Percentiles rank a stretch among this genome's conserved stretches.
Conservation (phyloP, 2,888 invertebrate genomes). For the Philereme vetulata region DNA sequence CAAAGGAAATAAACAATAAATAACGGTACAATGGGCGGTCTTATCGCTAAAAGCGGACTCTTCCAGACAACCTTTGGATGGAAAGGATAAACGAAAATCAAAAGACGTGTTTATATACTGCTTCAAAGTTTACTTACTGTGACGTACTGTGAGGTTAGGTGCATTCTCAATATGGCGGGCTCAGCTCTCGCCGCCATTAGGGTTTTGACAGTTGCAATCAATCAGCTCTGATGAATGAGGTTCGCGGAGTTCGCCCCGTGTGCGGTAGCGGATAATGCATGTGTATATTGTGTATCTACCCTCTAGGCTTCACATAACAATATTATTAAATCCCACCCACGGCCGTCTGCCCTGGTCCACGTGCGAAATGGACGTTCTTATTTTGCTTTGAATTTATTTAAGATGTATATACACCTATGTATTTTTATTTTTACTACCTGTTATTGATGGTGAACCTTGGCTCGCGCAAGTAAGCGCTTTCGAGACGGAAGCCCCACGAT, state of each 20-base stretch:
- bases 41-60: no score
- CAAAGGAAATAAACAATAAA: no score
- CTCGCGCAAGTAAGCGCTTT: no score
- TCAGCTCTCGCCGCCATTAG: conserved; percentile 73
- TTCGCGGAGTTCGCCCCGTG: conserved; percentile 57
- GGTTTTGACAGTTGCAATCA: conserved; percentile 82
- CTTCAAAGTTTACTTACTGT: background rate
- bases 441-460: no score
- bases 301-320: conserved; percentile 31
- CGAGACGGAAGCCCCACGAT: no score
- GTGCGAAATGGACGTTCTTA: no score
- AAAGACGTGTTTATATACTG: background rate
- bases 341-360: background rate
- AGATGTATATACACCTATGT: no score
- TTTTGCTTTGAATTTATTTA: no score
- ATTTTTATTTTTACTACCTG: no score
- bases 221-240: conserved; percentile 80
- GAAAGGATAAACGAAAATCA: no score
- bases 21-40: no score
- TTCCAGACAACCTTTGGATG: no score
- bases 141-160: conserved; percentile 4
- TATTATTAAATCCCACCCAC: conserved; percentile 32
- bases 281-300: conserved; percentile 6
- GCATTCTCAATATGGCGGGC: conserved; percentile 63
- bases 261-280: conserved; percentile 58